Conservation (phyloP, 2,113 vertebrate species). For the Zingel zingel region DNA sequence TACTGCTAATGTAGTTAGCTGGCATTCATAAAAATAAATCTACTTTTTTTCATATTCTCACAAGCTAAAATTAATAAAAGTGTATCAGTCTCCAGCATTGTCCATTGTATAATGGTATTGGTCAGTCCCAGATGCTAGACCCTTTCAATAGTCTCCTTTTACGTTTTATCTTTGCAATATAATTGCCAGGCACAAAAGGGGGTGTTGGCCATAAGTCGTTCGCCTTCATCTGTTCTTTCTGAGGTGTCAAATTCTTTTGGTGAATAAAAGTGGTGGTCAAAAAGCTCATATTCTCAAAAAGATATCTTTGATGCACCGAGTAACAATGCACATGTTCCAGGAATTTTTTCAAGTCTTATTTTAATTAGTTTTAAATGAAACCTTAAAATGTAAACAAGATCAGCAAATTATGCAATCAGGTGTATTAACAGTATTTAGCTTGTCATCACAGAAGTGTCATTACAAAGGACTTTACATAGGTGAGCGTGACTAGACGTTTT, state of each 20-base stretch:
- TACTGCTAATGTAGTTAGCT: background rate
- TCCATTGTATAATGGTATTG: background rate
- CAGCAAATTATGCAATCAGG: background rate
- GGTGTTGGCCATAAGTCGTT: conserved; percentile 40
- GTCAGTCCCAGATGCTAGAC: background rate
- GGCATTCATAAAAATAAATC: background rate
- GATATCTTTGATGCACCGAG: background rate
- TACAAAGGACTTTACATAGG: background rate
- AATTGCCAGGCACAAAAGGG: conserved; percentile 41
- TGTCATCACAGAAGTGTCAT: background rate
- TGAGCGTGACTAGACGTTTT: background rate
- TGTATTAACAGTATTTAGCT: no score
- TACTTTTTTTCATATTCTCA: background rate
- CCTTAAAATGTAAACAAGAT: background rate
- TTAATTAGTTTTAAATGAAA: background rate
- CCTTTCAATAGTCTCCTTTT: conserved; percentile 22
- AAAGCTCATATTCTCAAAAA: background rate
- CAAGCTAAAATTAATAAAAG: background rate
- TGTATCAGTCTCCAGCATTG: background rate
- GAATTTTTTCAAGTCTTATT: no score
- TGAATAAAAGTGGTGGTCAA: background rate
- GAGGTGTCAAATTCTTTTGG: conserved; percentile 47
- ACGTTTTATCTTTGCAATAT: conserved; percentile 36
- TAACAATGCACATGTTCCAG: background rate
- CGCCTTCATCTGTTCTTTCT: conserved; percentile 32